Percentiles rank a stretch among this genome's conserved stretches.
Evolutionary conservation across 2,888 invertebrate genomes (phyloP).

Genomic region (Seira sanloemensis): DNA sequence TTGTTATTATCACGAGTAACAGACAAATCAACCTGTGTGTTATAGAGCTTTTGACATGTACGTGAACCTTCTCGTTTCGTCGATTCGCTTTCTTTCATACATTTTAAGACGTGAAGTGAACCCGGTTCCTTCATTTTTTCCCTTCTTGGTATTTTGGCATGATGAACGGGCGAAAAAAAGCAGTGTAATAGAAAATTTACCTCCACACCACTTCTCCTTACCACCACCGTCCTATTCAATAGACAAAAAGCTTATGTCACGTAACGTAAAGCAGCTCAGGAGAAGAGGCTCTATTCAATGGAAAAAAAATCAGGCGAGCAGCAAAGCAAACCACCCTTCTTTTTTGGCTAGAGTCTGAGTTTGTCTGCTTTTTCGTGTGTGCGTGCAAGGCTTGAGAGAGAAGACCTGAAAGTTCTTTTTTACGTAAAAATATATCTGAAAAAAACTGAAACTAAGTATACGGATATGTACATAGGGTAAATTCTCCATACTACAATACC

Average conservation of each 20-base stretch:
- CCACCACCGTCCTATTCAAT: conserved; percentile 5
- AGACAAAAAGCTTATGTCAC: neutral
- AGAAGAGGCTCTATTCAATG: conserved; percentile 3
- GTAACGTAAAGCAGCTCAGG: conserved; percentile 12
- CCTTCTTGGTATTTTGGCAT: conserved; percentile 51
- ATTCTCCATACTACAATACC: neutral
- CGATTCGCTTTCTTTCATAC: conserved; percentile 28
- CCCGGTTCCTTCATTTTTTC: conserved; percentile 28
- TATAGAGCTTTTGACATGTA: conserved; percentile 22
- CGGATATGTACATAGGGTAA: conserved; percentile 7
- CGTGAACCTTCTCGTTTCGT: conserved; percentile 41
- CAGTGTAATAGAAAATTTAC: neutral
- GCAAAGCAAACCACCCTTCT: conserved; percentile 15
- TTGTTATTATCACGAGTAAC: conserved; percentile 16
- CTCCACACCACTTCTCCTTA: neutral
- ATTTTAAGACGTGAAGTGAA: conserved; percentile 7
- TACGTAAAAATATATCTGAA: neutral
- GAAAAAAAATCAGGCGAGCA: conserved; percentile 4
- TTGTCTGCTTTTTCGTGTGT: conserved; percentile 14
- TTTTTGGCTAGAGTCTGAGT: neutral
- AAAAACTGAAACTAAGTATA: conserved; percentile 7
- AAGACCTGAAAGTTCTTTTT: neutral
- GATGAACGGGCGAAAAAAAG: conserved; percentile 18
- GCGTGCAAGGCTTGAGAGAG: conserved; percentile 1
- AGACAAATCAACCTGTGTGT: conserved; percentile 1